These are phyloP conservation scores for Disparrhopalites patrizii DNA, from an alignment of 2,888 invertebrate genomes.

Conservation along the genomic window DNA sequence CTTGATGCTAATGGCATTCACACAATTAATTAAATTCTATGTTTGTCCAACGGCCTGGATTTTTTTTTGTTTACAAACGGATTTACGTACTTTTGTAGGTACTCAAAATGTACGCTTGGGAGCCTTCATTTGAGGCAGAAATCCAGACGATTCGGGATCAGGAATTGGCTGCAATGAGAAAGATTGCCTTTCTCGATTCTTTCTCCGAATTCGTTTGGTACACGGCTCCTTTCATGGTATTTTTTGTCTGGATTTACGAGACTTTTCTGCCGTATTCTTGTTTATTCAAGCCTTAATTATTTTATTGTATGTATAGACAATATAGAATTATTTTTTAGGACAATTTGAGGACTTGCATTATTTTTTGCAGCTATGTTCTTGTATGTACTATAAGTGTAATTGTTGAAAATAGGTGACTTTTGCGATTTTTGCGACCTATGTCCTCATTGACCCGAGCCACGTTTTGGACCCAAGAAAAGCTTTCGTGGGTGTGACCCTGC, in stretches of 20 bases:
- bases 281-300: too few relatives aligned
- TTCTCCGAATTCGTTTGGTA: constrained; percentile 55
- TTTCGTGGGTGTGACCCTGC: constrained; percentile 82
- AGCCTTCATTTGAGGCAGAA: constrained; percentile 48
- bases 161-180: constrained; percentile 81
- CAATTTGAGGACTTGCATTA: too few relatives aligned
- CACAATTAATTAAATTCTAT: too few relatives aligned
- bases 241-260: too few relatives aligned
- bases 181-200: constrained; percentile 76
- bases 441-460: constrained; percentile 65
- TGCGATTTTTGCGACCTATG: constrained; percentile 76
- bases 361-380: too few relatives aligned
- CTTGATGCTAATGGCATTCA: too few relatives aligned
- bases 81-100: constrained; percentile 45
- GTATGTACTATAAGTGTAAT: too few relatives aligned
- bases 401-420: constrained; percentile 27
- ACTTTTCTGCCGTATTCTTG: too few relatives aligned
- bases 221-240: constrained; percentile 55
- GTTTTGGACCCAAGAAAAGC: constrained; percentile 73
- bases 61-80: not conserved
- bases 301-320: too few relatives aligned
- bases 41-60: too few relatives aligned
- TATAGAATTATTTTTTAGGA: too few relatives aligned
- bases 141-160: constrained; percentile 78
- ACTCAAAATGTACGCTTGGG: constrained; percentile 48